Evolutionary conservation across 1,140 invertebrate species (phyloP).

Genomic region (Vanessa tameamea): DNA sequence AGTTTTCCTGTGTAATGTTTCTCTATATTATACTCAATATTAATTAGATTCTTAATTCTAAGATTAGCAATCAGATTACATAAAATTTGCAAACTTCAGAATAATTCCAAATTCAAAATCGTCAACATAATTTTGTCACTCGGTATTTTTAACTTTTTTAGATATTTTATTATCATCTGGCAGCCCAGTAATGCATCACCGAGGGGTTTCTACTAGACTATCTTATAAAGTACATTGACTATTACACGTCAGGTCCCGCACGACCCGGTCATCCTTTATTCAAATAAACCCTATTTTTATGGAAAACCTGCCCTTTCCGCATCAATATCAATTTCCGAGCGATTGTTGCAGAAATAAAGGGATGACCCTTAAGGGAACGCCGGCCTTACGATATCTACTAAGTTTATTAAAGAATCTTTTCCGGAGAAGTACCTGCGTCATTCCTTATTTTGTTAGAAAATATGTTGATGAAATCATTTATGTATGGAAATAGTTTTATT

Average conservation of each 20-base stretch:
- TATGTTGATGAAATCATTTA: background rate
- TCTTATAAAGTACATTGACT: slow-evolving; percentile 69
- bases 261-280: slow-evolving; percentile 77
- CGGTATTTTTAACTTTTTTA: background rate
- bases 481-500: background rate
- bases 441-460: slow-evolving; percentile 50
- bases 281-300: slow-evolving; percentile 81
- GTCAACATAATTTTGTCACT: too few relatives aligned
- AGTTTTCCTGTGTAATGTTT: too few relatives aligned
- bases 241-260: slow-evolving; percentile 59
- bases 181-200: slow-evolving; percentile 54
- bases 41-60: too few relatives aligned
- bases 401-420: slow-evolving; percentile 74
- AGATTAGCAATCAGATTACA: too few relatives aligned
- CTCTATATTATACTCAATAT: too few relatives aligned
- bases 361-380: slow-evolving; percentile 77
- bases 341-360: slow-evolving; percentile 80
- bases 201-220: slow-evolving; percentile 56
- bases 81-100: too few relatives aligned
- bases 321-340: slow-evolving; percentile 80
- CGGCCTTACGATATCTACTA: slow-evolving; percentile 64
- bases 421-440: slow-evolving; percentile 42
- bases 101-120: too few relatives aligned
- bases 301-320: slow-evolving; percentile 78
- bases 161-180: slow-evolving; percentile 7